Percentiles rank a stretch among this genome's conserved stretches.
Evolutionary conservation across 1,140 invertebrate species (phyloP).

Genomic region (Lamellibrachia luymesi): DNA sequence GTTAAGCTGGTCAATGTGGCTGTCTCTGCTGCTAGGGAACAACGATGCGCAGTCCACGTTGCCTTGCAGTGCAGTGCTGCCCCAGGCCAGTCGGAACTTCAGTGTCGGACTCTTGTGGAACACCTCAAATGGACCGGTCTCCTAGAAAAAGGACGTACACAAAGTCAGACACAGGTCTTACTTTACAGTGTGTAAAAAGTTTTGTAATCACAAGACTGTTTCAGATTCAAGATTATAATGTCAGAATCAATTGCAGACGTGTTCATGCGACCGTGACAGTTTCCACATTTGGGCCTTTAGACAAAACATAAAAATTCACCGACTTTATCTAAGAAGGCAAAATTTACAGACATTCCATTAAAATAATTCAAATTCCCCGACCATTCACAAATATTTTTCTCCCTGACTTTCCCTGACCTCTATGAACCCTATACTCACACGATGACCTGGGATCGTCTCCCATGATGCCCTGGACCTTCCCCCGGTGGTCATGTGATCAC

Average conservation of each 20-base stretch:
- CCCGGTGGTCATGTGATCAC: slow-evolving; percentile 27
- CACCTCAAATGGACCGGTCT: slow-evolving; percentile 48
- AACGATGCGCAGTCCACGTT: not conserved
- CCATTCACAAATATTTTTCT: not conserved
- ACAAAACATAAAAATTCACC: too few species aligned
- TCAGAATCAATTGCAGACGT: not conserved
- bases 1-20: not conserved
- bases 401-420: not conserved
- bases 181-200: not conserved
- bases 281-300: not conserved
- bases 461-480: slow-evolving; percentile 64
- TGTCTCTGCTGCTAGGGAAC: not conserved
- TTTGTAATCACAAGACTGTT: not conserved
- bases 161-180: not conserved
- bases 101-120: slow-evolving; percentile 72
- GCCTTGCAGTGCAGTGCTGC: slow-evolving; percentile 45
- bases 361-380: not conserved
- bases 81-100: slow-evolving; percentile 82
- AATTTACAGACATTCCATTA: too few species aligned
- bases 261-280: not conserved
- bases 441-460: slow-evolving; percentile 73
- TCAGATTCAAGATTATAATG: not conserved
- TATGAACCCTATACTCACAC: slow-evolving; percentile 32
- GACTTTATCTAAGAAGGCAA: too few species aligned
- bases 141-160: slow-evolving; percentile 27